Percentiles rank a stretch among this genome's conserved stretches.
These are phyloP conservation scores for Enteromius thamalakanensis DNA, from an alignment of 2,797 vertebrate genomes.

Conservation along the genomic window DNA sequence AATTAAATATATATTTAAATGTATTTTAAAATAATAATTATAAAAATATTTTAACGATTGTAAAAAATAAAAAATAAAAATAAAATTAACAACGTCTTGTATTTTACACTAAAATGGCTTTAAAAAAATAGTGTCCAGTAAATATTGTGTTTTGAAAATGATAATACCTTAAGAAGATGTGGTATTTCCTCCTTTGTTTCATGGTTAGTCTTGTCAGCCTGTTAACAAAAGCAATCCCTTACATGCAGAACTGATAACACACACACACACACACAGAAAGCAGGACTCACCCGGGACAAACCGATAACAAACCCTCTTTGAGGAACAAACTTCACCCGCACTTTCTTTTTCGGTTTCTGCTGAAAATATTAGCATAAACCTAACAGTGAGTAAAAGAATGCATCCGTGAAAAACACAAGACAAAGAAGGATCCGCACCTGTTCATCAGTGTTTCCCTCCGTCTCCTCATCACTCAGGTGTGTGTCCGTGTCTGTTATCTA, in stretches of 20 bases:
- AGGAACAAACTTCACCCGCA: conserved; percentile 67
- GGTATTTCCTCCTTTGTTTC: not conserved
- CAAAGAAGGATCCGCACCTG: not conserved
- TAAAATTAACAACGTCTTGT: not conserved
- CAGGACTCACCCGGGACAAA: conserved; percentile 58
- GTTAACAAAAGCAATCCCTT: too few relatives aligned
- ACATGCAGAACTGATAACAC: not conserved
- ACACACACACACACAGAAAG: not conserved
- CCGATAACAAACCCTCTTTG: conserved; percentile 64
- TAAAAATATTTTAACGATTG: not conserved
- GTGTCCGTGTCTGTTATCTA: not conserved
- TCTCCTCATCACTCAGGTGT: not conserved
- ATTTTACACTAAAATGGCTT: not conserved
- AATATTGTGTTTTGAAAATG: not conserved
- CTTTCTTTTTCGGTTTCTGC: conserved; percentile 64
- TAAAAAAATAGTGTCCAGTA: not conserved
- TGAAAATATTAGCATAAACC: not conserved
- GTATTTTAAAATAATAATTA: not conserved
- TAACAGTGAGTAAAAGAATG: not conserved
- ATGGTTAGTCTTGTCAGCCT: not conserved
- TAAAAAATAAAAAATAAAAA: not conserved
- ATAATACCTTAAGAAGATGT: not conserved
- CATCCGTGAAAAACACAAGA: not conserved
- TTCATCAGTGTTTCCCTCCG: not conserved
- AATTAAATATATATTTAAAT: not conserved